These are phyloP conservation scores for Lycia hirtaria DNA, from an alignment of 2,888 invertebrate species.

Conservation along the genomic window DNA sequence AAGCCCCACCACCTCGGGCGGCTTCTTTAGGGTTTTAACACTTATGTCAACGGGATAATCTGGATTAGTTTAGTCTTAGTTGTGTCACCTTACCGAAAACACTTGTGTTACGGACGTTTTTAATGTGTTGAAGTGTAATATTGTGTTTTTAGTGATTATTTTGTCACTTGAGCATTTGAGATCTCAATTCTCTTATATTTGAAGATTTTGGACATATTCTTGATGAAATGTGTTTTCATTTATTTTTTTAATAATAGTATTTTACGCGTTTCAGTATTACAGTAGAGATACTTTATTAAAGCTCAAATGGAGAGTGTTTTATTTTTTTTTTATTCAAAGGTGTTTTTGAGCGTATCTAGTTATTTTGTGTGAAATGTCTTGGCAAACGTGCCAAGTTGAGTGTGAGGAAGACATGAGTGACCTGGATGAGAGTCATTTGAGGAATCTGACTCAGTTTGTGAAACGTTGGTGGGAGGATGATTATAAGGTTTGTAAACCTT, in stretches of 20 bases:
- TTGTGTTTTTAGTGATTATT: too few species aligned
- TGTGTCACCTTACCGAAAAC: slow-evolving; percentile 48
- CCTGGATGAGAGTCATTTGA: slow-evolving; percentile 57
- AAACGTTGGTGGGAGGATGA: slow-evolving; percentile 76
- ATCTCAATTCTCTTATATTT: too few species aligned
- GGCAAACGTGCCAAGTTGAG: slow-evolving; percentile 13
- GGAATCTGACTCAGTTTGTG: slow-evolving; percentile 65
- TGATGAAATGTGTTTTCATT: too few species aligned
- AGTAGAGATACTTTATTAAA: too few species aligned
- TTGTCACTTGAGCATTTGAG: too few species aligned
- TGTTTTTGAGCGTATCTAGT: not conserved
- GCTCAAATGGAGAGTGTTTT: not conserved
- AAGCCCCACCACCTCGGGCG: slow-evolving; percentile 54
- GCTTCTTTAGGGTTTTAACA: slow-evolving; percentile 51
- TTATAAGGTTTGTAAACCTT: slow-evolving; percentile 62
- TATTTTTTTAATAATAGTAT: too few species aligned
- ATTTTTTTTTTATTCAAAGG: not conserved
- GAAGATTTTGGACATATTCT: too few species aligned
- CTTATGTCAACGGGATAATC: slow-evolving; percentile 59
- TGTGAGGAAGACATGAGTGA: slow-evolving; percentile 51
- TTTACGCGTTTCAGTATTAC: too few species aligned
- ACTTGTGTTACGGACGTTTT: slow-evolving; percentile 18
- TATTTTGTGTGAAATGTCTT: slow-evolving; percentile 6
- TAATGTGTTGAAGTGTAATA: not conserved
- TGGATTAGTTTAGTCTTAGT: slow-evolving; percentile 55